Evolutionary conservation across 2,888 invertebrate species (phyloP).

Genomic region (Temnothorax rugatulus): DNA sequence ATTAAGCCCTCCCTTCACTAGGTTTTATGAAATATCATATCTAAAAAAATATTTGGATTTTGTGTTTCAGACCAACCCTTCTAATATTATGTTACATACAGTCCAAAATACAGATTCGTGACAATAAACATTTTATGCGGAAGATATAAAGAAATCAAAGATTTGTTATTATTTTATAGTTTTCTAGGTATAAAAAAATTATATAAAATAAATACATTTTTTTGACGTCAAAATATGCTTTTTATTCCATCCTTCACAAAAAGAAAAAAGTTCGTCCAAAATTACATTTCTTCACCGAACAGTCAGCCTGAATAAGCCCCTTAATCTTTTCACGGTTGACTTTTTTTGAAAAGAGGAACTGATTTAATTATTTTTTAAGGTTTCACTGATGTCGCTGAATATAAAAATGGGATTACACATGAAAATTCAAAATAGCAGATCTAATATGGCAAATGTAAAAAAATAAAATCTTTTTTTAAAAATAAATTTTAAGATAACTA

Average conservation of each 20-base stretch:
- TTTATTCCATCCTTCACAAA: background rate
- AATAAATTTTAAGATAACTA: no score
- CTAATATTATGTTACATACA: background rate
- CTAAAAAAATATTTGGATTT: background rate
- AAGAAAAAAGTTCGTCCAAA: background rate
- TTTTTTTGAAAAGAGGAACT: background rate
- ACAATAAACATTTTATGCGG: background rate
- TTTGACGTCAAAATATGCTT: background rate
- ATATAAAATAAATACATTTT: conserved; percentile 4
- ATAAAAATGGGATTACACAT: background rate
- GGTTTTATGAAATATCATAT: background rate
- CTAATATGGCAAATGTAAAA: background rate
- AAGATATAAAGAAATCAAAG: background rate
- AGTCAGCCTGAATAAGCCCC: background rate
- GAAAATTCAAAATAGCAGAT: background rate
- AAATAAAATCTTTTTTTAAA: background rate
- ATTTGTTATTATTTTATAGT: background rate
- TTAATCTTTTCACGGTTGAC: background rate
- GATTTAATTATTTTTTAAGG: conserved; percentile 9
- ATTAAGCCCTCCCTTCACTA: background rate
- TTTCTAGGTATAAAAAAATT: conserved; percentile 1
- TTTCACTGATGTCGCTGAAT: background rate
- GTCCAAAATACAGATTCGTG: background rate
- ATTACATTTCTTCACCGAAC: background rate
- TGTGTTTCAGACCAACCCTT: background rate